phyloP scores from a whole-genome alignment of 2,888 invertebrate species.

The Orthosia gothica region DNA sequence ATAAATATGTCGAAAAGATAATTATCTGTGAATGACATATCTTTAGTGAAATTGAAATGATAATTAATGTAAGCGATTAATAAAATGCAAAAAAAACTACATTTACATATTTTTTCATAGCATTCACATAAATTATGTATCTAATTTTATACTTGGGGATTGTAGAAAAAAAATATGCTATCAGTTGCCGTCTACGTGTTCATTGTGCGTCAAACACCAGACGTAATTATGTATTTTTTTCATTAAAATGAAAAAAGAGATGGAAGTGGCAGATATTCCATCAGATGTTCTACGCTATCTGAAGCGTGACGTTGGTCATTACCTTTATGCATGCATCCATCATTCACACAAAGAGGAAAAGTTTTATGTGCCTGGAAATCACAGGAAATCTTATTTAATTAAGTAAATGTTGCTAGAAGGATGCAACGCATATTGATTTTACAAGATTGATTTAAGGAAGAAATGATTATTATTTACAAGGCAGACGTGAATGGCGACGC shows the following conservation, averaged over 20 bases:
- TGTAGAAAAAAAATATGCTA: not conserved
- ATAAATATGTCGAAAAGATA: conserved; percentile 36
- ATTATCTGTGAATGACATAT: conserved; percentile 32
- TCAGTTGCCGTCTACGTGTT: not conserved
- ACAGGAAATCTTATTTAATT: too few relatives aligned
- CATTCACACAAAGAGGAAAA: not conserved
- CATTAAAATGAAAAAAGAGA: not conserved
- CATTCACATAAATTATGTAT: conserved; percentile 5
- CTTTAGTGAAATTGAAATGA: conserved; percentile 48
- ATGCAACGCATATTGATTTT: too few relatives aligned
- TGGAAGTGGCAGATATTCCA: not conserved
- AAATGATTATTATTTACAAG: too few relatives aligned
- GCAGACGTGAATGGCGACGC: too few relatives aligned
- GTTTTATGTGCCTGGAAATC: too few relatives aligned
- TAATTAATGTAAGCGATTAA: conserved; percentile 28
- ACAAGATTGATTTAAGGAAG: too few relatives aligned
- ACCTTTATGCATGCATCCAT: not conserved
- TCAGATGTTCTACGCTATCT: too few relatives aligned
- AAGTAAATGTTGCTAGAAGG: too few relatives aligned
- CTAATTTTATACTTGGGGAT: conserved; percentile 10
- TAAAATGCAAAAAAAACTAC: conserved; percentile 5
- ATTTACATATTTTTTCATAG: conserved; percentile 13
- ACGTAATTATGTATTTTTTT: not conserved
- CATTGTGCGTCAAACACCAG: not conserved
- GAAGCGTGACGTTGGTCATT: too few relatives aligned